A percentile compares a stretch with the other conserved stretches of the same genome.
These are phyloP conservation scores for Neolamprologus sp. DNA, from an alignment of 2,113 vertebrate genomes.

Conservation along the genomic window DNA sequence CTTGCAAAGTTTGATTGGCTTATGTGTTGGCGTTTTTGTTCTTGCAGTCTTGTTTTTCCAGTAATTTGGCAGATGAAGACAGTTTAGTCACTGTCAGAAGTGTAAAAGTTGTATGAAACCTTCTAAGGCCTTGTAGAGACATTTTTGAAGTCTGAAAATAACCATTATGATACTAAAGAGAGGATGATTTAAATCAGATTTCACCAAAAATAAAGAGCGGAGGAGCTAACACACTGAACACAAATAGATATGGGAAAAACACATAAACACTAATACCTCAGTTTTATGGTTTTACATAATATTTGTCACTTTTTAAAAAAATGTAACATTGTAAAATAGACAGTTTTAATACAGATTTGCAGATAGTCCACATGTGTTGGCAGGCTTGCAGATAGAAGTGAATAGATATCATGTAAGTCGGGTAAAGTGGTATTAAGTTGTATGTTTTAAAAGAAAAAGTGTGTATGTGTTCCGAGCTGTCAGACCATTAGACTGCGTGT, in stretches of 20 bases:
- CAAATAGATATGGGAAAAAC: neutral
- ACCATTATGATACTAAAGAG: neutral
- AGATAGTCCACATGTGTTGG: neutral
- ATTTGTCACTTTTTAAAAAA: neutral
- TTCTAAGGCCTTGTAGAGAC: neutral
- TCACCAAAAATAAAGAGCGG: neutral
- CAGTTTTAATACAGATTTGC: neutral
- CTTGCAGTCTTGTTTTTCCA: neutral
- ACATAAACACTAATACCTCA: neutral
- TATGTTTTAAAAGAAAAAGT: neutral
- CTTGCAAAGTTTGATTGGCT: neutral
- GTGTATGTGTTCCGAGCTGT: neutral
- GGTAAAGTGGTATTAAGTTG: neutral
- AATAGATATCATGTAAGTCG: accelerated
- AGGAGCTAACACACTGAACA: neutral
- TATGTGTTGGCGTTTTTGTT: neutral
- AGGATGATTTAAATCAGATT: neutral
- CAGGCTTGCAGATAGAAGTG: neutral
- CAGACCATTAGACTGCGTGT: accelerated
- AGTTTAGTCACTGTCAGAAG: neutral
- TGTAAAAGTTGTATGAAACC: neutral
- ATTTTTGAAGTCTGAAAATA: neutral
- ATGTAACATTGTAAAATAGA: neutral
- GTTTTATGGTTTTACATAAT: neutral
- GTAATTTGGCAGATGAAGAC: neutral